Conservation (phyloP, 2,888 invertebrate species). For the Beris morrisii region DNA sequence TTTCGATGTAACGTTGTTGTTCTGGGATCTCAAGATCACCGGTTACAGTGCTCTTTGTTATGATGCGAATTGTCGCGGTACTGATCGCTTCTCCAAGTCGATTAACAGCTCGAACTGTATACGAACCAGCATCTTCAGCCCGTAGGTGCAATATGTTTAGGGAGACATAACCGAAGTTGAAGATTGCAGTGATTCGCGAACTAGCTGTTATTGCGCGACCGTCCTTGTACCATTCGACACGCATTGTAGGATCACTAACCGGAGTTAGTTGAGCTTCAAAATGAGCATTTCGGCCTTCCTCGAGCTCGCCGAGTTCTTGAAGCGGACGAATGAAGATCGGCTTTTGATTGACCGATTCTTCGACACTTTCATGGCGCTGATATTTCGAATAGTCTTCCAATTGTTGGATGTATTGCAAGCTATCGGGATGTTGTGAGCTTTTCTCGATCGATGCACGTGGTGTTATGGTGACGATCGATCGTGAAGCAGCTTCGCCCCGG, state of each 20-base stretch:
- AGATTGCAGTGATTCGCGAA: constrained; percentile 94
- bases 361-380: constrained; percentile 80
- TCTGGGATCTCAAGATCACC: constrained; percentile 86
- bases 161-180: constrained; percentile 99
- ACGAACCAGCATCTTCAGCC: constrained; percentile 96
- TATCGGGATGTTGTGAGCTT: constrained; percentile 87
- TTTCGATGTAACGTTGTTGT: constrained; percentile 87
- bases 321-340: constrained; percentile 88
- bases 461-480: constrained; percentile 77
- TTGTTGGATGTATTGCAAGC: constrained; percentile 86
- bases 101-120: constrained; percentile 89
- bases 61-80: constrained; percentile 74
- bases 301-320: constrained; percentile 81
- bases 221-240: constrained; percentile 94
- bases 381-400: constrained; percentile 88
- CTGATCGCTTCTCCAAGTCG: constrained; percentile 88
- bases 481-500: constrained; percentile 84
- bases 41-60: constrained; percentile 79
- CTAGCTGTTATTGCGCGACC: constrained; percentile 94
- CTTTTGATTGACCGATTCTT: constrained; percentile 77
- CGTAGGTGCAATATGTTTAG: constrained; percentile 98
- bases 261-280: constrained; percentile 92
- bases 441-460: constrained; percentile 83
- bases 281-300: constrained; percentile 89
- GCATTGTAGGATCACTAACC: constrained; percentile 90